Base-by-base conservation (phyloP, 2,113 vertebrate species). In the Machaerirhynchus nigripectus region DNA sequence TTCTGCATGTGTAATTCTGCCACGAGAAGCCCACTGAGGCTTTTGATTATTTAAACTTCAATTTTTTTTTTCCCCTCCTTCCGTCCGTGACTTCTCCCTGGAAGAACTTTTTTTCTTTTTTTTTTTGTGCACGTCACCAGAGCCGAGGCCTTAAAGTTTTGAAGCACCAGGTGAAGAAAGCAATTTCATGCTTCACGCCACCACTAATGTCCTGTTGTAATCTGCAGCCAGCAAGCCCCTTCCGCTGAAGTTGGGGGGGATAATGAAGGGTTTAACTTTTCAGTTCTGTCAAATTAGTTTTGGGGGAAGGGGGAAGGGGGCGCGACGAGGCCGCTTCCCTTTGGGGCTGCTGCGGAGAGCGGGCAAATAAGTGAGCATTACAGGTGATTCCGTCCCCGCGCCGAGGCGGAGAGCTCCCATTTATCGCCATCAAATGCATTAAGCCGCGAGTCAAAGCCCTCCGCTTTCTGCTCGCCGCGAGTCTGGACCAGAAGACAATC, bases 141-240 rank as follows among this genome's bases (percentile, higher is more conserved):
- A 93, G 85, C 89, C 20, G 12, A 96, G 95, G 91, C 94, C 96
- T 42, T 46, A 94, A 96, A 97, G 96, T 97, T 96, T 63, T 92
- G 96, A 95, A 98, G 95, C 97, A 89, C 94, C 97, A 96, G 98
- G 98, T 97, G 96, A 97, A 97, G 97, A 97, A 98, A 98, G 97
- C 97, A 98, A 98, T 98, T 99, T 99, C 98, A 98, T 97, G 98
- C 98, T 98, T 98, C 97, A 97, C 84, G 95, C 97, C 96, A 87
- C 97, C 94, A 69, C 95, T 98, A 98, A 98, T 96, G 93, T 90
- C 93, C 82, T 94, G 96, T 93, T 95, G 89, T 98, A 98, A 98
- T 98, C 97, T 98, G 95, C 96, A 96, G 96, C 97, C 92, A 97
- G 95, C 97, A 91, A 95, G 91, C 96, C 93, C 96, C 96, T 98